Conservation (phyloP, 1,140 invertebrate genomes). For the Brachionus plicatilis region DNA sequence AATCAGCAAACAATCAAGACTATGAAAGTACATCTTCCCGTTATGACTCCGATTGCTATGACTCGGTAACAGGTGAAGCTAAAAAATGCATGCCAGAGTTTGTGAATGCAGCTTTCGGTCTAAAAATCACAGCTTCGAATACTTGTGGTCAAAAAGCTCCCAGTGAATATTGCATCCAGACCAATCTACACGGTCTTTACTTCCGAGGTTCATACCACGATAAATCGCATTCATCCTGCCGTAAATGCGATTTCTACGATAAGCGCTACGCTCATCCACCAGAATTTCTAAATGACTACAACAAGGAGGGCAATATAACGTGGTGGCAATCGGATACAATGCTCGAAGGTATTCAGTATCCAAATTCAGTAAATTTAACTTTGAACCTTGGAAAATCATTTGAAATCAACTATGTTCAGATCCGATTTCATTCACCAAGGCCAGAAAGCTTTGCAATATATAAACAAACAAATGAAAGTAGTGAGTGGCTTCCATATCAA, state of each 20-base stretch:
- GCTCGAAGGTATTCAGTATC: conserved; percentile 81
- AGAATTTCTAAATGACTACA: conserved; percentile 78
- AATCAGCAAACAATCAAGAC: background rate
- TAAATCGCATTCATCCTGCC: conserved; percentile 45
- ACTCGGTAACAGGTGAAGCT: conserved; percentile 46
- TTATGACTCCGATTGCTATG: conserved; percentile 24
- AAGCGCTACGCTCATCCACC: conserved; percentile 65
- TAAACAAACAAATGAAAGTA: conserved; percentile 92
- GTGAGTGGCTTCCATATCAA: conserved; percentile 66
- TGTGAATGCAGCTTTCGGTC: conserved; percentile 85
- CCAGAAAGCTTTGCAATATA: conserved; percentile 74
- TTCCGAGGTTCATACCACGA: background rate
- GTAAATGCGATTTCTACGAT: conserved; percentile 57
- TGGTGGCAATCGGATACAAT: conserved; percentile 99
- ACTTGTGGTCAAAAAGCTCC: conserved; percentile 68
- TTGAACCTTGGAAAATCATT: conserved; percentile 90
- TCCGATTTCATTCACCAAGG: conserved; percentile 85
- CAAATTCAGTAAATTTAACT: conserved; percentile 84
- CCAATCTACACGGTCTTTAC: conserved; percentile 46
- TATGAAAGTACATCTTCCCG: background rate
- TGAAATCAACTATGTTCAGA: conserved; percentile 88
- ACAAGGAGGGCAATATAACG: conserved; percentile 67
- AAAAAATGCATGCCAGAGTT: conserved; percentile 91
- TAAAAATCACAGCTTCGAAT: conserved; percentile 82
- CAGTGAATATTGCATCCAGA: conserved; percentile 75